These are phyloP conservation scores for Empidonax traillii DNA, from an alignment of 2,113 vertebrate species.

Conservation along the genomic window DNA sequence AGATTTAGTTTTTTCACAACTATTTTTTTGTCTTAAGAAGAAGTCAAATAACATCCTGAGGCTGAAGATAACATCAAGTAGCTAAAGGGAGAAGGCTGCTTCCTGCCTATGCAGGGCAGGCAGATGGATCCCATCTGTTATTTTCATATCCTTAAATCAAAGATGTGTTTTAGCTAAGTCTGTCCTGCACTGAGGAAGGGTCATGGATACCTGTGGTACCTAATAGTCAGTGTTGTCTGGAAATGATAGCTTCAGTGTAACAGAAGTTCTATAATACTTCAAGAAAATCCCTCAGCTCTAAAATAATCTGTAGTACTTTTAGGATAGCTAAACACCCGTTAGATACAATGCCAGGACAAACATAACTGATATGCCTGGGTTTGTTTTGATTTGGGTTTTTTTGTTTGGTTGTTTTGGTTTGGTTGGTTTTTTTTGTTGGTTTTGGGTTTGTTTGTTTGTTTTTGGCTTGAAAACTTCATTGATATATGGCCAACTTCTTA, in stretches of 20 bases:
- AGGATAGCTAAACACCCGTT: background rate
- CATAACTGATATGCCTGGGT: background rate
- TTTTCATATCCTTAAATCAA: background rate
- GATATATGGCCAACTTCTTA: background rate
- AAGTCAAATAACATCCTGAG: background rate
- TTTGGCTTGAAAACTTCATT: background rate
- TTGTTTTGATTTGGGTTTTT: background rate
- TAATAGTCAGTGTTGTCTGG: background rate
- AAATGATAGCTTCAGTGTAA: background rate
- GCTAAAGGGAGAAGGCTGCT: background rate
- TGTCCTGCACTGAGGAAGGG: background rate
- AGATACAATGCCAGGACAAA: background rate
- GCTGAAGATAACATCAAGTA: background rate
- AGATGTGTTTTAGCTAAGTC: background rate
- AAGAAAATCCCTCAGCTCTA: background rate
- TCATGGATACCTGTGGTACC: background rate
- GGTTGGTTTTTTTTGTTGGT: background rate
- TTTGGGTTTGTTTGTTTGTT: background rate
- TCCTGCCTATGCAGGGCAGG: background rate
- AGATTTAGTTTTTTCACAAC: background rate
- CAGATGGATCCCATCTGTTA: background rate
- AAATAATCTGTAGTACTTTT: background rate
- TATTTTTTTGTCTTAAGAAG: background rate
- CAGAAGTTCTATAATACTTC: background rate
- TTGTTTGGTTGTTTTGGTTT: background rate